Evolutionary conservation across 2,797 vertebrate genomes (phyloP).

Genomic region (Chiroxiphia lanceolata): DNA sequence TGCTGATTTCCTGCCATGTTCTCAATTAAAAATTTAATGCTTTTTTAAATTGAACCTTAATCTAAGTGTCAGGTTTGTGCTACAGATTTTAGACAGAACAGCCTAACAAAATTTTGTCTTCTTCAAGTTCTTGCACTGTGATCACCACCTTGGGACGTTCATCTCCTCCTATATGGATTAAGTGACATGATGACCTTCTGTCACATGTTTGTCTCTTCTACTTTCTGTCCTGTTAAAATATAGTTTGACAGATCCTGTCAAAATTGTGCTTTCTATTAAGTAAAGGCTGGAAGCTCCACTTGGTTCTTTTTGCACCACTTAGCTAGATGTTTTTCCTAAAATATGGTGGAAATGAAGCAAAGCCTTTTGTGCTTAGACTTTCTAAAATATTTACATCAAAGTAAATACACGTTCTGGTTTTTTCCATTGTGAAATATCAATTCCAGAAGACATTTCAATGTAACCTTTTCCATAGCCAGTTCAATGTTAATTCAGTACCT

Average conservation of each 20-base stretch:
- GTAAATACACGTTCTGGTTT: conserved; percentile 9
- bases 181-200: background rate
- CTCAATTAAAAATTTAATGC: conserved; percentile 3
- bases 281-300: background rate
- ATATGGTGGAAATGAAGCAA: background rate
- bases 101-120: background rate
- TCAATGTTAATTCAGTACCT: background rate
- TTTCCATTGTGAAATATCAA: conserved; percentile 14
- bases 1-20: background rate
- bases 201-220: background rate
- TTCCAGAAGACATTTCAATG: conserved; percentile 34
- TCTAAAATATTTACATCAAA: conserved; percentile 27
- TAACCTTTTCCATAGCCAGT: background rate
- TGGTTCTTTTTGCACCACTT: background rate
- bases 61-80: background rate
- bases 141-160: background rate
- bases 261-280: background rate
- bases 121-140: background rate
- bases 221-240: conserved; percentile 14
- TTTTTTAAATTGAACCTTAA: conserved; percentile 8
- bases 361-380: conserved; percentile 34
- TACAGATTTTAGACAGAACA: background rate
- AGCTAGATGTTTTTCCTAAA: background rate
- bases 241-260: background rate
- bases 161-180: background rate